Evolutionary conservation across 2,797 vertebrate species (phyloP), one percentile per base, ranked within the genome.

Genomic region (Melanotaenia boesemani): DNA sequence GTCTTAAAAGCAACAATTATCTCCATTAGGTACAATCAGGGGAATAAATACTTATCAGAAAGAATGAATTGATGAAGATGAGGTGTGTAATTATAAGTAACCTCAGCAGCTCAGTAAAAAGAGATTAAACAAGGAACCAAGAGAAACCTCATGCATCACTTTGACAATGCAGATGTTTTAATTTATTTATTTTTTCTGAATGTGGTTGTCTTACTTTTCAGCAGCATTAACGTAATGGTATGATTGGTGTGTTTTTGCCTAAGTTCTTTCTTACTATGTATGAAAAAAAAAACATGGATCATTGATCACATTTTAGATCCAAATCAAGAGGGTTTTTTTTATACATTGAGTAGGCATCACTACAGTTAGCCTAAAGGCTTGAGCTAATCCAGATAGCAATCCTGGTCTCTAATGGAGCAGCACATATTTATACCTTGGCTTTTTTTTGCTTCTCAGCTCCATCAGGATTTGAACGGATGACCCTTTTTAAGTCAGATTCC

Each of bases 1-100:
- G 48, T 76, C 72, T 83, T 72, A 59, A 81, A 84, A 80, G 76
- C 66, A 82, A 68, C 68, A 78, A 85, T 89, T 76, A 81, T 81
- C 82, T 77, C 1, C 0, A 62, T 2, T 0, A 7, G 34, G 52
- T 57, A 52, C 62, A 67, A 72, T 77, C 2, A 3, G 57, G 72
- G 54, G 9, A 60, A 55, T 67, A 80, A 60, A 37, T 16, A 67
- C 46, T 86, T 83, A 91, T 86, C 75, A 84, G 57, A 80, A 73
- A 56, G 24, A 84, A 85, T 72, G 64, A 81, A 89, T 71, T 81
- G 74, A 87, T 80, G 70, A 58, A 39, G 63, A 80, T 69, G 69
- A 48, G 76, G 81, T 61, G 9, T 22, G 52, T 52, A 52, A 52
- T 22, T 22, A 36, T 34, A 54, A 81, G 75, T 69, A 63, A 76